A percentile compares a stretch with the other conserved stretches of the same genome.
Evolutionary conservation across 2,797 vertebrate species (phyloP).

Genomic region (Anguilla pacifica): DNA sequence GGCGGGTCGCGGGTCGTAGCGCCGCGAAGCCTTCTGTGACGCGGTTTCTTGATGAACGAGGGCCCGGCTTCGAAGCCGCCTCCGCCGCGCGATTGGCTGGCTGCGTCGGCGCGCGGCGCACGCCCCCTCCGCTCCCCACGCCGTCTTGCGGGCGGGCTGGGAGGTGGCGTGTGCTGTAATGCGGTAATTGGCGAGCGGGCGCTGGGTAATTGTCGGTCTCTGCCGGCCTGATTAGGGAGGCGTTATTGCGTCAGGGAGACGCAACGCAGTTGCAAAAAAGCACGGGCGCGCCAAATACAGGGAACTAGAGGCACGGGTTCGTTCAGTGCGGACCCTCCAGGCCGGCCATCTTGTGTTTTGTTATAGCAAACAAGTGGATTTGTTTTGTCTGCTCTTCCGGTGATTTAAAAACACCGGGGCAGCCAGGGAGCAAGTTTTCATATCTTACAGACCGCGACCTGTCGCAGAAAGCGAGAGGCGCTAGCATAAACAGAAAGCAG

Average conservation of each 20-base stretch:
- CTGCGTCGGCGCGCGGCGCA: background rate
- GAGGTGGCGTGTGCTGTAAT: constrained; percentile 53
- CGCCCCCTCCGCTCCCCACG: background rate
- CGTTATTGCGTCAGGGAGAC: background rate
- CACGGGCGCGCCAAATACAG: background rate
- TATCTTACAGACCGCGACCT: background rate
- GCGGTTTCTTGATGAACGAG: background rate
- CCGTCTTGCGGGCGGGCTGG: background rate
- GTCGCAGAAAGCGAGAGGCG: background rate
- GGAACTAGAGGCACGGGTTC: background rate
- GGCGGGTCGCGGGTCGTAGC: background rate
- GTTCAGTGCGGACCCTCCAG: background rate
- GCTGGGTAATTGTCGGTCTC: constrained; percentile 62
- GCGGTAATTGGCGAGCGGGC: constrained; percentile 60
- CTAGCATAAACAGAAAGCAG: background rate
- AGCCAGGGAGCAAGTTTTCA: background rate
- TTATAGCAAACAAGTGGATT: background rate
- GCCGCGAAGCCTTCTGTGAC: background rate
- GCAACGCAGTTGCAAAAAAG: constrained; percentile 11
- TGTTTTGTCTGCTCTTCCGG: background rate
- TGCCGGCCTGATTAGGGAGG: constrained; percentile 17
- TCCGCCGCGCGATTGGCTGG: background rate
- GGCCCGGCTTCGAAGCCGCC: background rate
- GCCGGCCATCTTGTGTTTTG: background rate
- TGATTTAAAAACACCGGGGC: background rate